Percentiles rank a stretch among this genome's conserved stretches.
Conservation (phyloP, 2,797 vertebrate species). For the Capromys pilorides region DNA sequence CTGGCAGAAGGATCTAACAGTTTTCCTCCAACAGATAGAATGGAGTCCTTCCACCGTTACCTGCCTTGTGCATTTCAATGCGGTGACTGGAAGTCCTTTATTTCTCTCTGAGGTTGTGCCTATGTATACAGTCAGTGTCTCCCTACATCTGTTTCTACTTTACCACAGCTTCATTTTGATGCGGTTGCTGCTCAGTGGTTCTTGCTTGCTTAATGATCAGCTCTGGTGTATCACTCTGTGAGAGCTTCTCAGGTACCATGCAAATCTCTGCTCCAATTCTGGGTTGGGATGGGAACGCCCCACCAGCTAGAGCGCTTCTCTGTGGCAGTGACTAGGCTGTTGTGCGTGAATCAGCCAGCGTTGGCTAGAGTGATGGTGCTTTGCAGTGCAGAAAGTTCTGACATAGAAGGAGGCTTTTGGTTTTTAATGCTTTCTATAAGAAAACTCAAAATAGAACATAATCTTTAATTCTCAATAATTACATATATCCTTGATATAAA, state of each 20-base stretch:
- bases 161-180: neutral
- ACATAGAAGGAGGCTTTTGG: neutral
- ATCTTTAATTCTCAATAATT: neutral
- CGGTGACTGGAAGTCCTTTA: neutral
- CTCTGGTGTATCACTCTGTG: neutral
- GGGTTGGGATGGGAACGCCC: neutral
- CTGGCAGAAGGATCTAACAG: no score
- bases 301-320: neutral
- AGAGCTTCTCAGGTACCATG: neutral
- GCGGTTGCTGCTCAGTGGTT: neutral
- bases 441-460: neutral
- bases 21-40: neutral
- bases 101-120: neutral
- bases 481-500: neutral
- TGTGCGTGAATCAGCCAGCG: neutral
- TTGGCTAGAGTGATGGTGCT: neutral
- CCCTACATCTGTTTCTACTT: neutral
- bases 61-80: neutral
- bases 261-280: neutral
- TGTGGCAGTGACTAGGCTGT: accelerated
- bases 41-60: neutral
- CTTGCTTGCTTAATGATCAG: neutral
- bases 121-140: neutral
- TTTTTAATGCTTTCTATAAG: neutral
- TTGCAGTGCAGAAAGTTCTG: neutral